Percentiles rank a stretch among this genome's conserved stretches.
Conservation (phyloP, 2,113 vertebrate species). For the Cryptomyrus ogoouensis region DNA sequence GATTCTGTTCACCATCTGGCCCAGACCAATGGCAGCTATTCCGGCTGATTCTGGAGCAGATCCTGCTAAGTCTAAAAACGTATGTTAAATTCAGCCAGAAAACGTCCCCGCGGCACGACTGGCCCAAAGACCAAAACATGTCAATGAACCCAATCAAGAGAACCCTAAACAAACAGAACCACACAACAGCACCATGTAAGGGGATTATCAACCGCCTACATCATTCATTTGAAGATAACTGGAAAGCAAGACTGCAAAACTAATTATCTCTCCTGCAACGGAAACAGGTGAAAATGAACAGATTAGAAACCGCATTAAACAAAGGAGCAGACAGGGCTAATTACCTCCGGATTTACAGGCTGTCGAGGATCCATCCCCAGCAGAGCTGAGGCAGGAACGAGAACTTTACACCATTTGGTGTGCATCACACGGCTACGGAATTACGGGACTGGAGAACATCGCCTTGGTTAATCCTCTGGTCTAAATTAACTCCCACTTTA, state of each 20-base stretch:
- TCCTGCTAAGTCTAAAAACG: not conserved
- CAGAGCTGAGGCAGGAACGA: no score
- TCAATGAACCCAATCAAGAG: not conserved
- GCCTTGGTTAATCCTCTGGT: not conserved
- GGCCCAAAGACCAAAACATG: not conserved
- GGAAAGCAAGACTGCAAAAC: not conserved
- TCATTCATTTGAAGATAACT: slow-evolving; percentile 26
- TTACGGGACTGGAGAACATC: not conserved
- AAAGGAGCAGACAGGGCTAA: slow-evolving; percentile 33
- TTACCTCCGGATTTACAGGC: slow-evolving; percentile 32
- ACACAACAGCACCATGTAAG: not conserved
- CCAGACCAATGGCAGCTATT: not conserved
- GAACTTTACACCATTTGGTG: not conserved
- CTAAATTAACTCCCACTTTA: not conserved
- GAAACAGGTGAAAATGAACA: slow-evolving; percentile 28
- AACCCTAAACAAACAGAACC: not conserved
- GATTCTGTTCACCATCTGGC: not conserved
- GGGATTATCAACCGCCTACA: not conserved
- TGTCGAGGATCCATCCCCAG: slow-evolving; percentile 27
- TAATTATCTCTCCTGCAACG: not conserved
- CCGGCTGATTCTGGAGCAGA: not conserved
- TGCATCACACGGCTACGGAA: not conserved
- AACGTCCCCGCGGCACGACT: not conserved
- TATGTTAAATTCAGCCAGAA: not conserved
- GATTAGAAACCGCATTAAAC: slow-evolving; percentile 45